These are phyloP conservation scores for Sylvia atricapilla DNA, from an alignment of 2,113 vertebrate genomes.

Conservation along the genomic window DNA sequence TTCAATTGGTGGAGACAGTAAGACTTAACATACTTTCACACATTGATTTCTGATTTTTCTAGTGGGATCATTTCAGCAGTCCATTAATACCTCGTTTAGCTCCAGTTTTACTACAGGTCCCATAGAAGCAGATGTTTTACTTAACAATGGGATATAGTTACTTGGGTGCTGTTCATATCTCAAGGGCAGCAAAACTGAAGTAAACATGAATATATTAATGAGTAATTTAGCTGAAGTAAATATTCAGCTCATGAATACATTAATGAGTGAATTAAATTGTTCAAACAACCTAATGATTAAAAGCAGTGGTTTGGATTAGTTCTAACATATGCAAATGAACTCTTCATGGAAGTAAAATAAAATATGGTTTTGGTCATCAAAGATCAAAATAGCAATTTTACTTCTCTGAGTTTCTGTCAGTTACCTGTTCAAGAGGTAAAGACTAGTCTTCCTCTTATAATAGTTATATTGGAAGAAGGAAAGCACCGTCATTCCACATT, in stretches of 20 bases:
- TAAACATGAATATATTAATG: constrained; percentile 10
- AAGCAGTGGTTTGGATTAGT: background rate
- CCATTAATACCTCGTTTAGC: background rate
- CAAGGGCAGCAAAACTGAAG: background rate
- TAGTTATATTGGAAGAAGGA: background rate
- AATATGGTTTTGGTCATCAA: background rate
- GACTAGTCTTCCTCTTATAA: background rate
- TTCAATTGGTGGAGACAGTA: background rate
- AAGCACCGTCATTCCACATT: background rate
- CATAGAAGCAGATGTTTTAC: background rate
- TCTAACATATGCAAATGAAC: background rate
- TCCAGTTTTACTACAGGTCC: background rate
- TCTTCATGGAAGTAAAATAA: background rate
- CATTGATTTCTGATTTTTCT: background rate
- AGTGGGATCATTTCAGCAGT: background rate
- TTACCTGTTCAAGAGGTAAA: background rate
- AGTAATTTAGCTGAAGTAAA: background rate
- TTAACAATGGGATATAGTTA: background rate
- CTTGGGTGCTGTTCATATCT: background rate
- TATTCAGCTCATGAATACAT: background rate
- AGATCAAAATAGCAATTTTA: background rate
- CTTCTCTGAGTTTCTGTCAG: background rate
- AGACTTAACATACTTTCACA: background rate
- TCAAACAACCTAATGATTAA: background rate
- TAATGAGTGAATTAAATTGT: background rate